A percentile compares a stretch with the other conserved stretches of the same genome.
These are phyloP conservation scores for Chymomyza fuscimana DNA, from an alignment of 2,888 invertebrate species.

Conservation along the genomic window DNA sequence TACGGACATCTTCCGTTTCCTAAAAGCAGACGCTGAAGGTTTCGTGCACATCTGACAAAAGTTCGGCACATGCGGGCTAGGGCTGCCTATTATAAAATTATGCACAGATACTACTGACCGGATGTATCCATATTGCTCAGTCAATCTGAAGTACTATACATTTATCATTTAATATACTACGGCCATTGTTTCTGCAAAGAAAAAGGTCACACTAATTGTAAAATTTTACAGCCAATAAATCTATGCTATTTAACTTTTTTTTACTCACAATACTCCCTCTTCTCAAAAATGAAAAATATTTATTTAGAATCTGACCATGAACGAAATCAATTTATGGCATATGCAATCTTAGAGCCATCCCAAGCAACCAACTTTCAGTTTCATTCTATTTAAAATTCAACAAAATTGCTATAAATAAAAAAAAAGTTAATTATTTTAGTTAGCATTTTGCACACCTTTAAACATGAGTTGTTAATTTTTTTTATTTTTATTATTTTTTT, in stretches of 20 bases:
- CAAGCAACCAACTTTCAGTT: neutral
- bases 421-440: slow-evolving; percentile 7
- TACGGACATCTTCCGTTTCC: too few species aligned
- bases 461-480: neutral
- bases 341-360: neutral
- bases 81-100: too few species aligned
- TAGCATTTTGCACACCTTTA: neutral
- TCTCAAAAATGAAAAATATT: neutral
- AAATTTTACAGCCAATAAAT: neutral
- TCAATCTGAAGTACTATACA: too few species aligned
- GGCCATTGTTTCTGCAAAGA: too few species aligned
- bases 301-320: neutral
- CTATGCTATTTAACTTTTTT: neutral
- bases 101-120: too few species aligned
- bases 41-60: too few species aligned
- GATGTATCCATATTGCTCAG: too few species aligned
- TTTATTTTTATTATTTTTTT: neutral
- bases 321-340: neutral
- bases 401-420: slow-evolving; percentile 30
- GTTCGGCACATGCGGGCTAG: too few species aligned
- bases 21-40: too few species aligned
- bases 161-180: too few species aligned
- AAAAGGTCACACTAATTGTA: too few species aligned
- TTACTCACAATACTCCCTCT: neutral
- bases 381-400: slow-evolving; percentile 1